These are phyloP conservation scores for Drosophila takahashii DNA, from an alignment of 1,140 invertebrate genomes.

Conservation along the genomic window DNA sequence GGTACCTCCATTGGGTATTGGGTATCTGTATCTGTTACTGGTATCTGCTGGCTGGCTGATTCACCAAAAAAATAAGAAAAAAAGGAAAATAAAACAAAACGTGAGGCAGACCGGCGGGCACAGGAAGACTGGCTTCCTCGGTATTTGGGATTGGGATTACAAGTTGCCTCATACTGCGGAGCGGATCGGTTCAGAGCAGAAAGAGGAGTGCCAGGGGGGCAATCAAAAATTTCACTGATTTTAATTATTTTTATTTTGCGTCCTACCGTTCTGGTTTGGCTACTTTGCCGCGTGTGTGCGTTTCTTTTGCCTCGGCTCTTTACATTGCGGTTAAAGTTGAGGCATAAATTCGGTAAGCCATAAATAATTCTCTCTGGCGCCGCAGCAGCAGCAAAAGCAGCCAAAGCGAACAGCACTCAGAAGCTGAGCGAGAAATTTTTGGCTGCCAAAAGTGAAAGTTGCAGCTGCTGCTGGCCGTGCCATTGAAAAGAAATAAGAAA, in stretches of 20 bases:
- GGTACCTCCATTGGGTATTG: conserved; percentile 21
- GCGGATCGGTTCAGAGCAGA: too few species aligned
- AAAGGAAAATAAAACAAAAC: conserved; percentile 22
- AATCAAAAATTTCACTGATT: conserved; percentile 78
- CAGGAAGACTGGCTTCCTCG: conserved; percentile 33
- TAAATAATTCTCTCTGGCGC: conserved; percentile 67
- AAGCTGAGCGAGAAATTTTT: conserved; percentile 80
- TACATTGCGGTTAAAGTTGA: conserved; percentile 80
- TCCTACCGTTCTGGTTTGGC: conserved; percentile 71
- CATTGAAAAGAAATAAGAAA: conserved; percentile 73
- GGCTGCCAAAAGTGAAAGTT: conserved; percentile 82
- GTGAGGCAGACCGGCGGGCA: conserved; percentile 37
- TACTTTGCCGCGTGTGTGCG: conserved; percentile 2
- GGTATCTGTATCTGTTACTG: conserved; percentile 34
- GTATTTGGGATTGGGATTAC: conserved; percentile 22
- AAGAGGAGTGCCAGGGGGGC: conserved; percentile 7
- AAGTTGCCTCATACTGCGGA: conserved; percentile 31
- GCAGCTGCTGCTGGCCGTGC: conserved; percentile 73
- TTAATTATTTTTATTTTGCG: conserved; percentile 69
- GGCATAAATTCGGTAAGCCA: conserved; percentile 73
- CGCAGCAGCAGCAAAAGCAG: conserved; percentile 22
- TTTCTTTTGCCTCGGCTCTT: too few species aligned
- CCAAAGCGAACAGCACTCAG: conserved; percentile 42
- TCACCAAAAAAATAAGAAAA: conserved; percentile 23
- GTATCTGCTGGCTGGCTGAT: conserved; percentile 35